Conservation (phyloP, 2,888 invertebrate species). For the Ypsolopha sequella region DNA sequence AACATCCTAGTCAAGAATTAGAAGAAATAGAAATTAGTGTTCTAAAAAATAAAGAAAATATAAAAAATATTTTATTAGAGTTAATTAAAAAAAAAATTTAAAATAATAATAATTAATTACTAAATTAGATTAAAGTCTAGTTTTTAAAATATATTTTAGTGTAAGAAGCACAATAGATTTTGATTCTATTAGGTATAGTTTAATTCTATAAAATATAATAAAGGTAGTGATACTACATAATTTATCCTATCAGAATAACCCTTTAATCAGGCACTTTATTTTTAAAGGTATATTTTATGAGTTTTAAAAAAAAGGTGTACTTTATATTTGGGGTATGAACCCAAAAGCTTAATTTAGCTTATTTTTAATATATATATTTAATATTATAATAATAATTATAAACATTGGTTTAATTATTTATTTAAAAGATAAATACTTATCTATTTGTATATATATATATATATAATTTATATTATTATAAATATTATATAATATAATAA, state of each 20-base stretch:
- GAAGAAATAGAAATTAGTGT: constrained; percentile 45
- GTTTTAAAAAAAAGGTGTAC: constrained; percentile 47
- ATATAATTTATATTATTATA: constrained; percentile 12
- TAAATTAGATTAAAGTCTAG: constrained; percentile 32
- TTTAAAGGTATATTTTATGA: too few species aligned
- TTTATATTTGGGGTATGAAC: constrained; percentile 73
- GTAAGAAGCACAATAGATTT: constrained; percentile 74
- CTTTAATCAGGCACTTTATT: constrained; percentile 62
- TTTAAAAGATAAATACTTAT: constrained; percentile 16
- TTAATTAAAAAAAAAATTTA: constrained; percentile 56
- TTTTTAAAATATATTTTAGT: constrained; percentile 64
- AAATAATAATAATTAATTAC: constrained; percentile 65
- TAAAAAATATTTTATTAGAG: constrained; percentile 63
- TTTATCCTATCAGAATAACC: constrained; percentile 61
- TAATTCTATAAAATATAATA: constrained; percentile 74
- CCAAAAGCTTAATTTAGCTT: constrained; percentile 73
- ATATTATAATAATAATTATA: constrained; percentile 21
- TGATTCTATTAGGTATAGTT: constrained; percentile 72
- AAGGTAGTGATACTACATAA: constrained; percentile 52
- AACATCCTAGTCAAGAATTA: constrained; percentile 55
- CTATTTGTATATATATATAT: constrained; percentile 18
- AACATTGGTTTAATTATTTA: constrained; percentile 8
- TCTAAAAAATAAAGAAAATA: constrained; percentile 65
- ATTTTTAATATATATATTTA: constrained; percentile 37
- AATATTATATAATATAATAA: constrained; percentile 4